Evolutionary conservation across 2,797 vertebrate species (phyloP).

Genomic region (Bradypodion ventrale): DNA sequence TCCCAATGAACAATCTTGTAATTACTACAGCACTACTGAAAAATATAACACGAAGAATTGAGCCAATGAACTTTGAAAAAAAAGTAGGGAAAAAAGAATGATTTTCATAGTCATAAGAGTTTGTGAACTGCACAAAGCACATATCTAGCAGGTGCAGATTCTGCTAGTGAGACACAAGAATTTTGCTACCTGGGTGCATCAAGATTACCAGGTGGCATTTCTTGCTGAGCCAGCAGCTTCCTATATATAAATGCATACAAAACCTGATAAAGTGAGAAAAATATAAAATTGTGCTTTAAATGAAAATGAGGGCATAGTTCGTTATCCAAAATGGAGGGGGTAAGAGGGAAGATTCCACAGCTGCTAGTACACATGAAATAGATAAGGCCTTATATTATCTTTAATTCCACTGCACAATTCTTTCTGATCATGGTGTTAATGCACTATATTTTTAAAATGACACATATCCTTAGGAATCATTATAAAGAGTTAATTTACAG

Average conservation of each 20-base stretch:
- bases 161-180: neutral
- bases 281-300: neutral
- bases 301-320: conserved; percentile 12
- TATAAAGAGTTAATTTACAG: neutral
- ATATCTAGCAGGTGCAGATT: conserved; percentile 31
- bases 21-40: neutral
- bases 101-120: neutral
- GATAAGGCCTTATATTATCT: neutral
- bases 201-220: conserved; percentile 34
- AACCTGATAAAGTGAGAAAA: conserved; percentile 7
- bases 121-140: conserved; percentile 9
- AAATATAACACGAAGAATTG: neutral
- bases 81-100: conserved; percentile 40
- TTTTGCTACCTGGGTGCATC: neutral
- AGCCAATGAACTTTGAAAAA: conserved; percentile 25
- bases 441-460: neutral
- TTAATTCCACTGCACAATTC: neutral
- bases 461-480: neutral
- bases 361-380: neutral
- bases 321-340: neutral
- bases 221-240: conserved; percentile 22
- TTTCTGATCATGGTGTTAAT: neutral
- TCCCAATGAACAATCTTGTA: neutral
- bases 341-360: neutral
- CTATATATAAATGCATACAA: conserved; percentile 24